Base-by-base conservation (phyloP, 2,113 vertebrate genomes). In the Strix uralensis region DNA sequence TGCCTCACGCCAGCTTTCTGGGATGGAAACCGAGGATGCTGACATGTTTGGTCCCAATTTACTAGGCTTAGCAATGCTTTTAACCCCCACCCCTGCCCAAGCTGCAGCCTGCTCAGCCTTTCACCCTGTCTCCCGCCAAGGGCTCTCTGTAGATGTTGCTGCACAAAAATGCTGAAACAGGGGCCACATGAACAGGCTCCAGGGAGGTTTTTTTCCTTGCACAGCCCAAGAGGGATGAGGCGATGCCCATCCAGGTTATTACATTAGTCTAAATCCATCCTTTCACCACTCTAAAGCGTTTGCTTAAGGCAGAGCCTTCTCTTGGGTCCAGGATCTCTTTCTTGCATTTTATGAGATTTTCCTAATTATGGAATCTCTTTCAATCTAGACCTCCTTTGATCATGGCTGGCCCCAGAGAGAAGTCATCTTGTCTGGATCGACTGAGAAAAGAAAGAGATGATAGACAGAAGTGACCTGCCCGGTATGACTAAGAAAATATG, bases 281-380 rank as follows among this genome's bases (percentile, higher is more conserved):
- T 92, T 75, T 84, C 94, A 57, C 83, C 3, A 10, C 86, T 96
- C 96, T 67, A 95, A 95, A 96, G 93, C 1, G 6, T 86, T 87
- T 95, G 89, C 95, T 97, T 75, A 74, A 91, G 95, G 96, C 94
- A 95, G 66, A 96, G 90, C 58, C 62, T 94, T 88, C 96, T 97
- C 96, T 94, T 29, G 94, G 81, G 94, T 92, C 73, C 87, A 79
- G 93, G 94, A 96, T 94, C 91, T 84, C 93, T 84, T 92, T 38
- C 91, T 92, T 87, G 93, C 89, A 71, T 94, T 96, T 96, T 96
- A 95, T 95, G 91, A 96, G 71, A 0, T 94, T 96, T 55, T 1
- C 91, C 93, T 97, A 96, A 97, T 96, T 96, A 97, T 74, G 91
- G 95, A 97, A 96, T 96, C 95, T 95, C 96, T 94, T 97, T 96